Base-by-base conservation (phyloP, 1,140 invertebrate genomes). In the Harpegnathos saltator region DNA sequence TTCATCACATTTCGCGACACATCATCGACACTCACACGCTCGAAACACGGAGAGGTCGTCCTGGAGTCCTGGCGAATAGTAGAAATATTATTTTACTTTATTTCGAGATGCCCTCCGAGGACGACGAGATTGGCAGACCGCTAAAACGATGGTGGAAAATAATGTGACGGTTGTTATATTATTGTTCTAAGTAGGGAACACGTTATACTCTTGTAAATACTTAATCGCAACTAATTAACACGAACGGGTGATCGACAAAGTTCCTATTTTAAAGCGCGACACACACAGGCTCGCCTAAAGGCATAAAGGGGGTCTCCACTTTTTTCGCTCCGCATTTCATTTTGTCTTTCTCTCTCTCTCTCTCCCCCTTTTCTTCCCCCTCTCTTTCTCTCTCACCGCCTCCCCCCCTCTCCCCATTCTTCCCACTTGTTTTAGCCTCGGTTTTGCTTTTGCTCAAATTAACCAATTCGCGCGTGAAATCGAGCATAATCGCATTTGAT, bases 181-280 rank as follows among this genome's bases (percentile, higher is more conserved):
- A 86, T 86, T 89, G 90, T 92, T 88, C 82, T 86, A 89, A 84
- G 89, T 84, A 77, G 74, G 85, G 89, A 77, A 87, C 71, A 77
- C 87, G 89, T 93, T 91, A 87, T 85, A 87, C 38, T 80, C 75
- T 84, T 81, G 74, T 84, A 87, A 52, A 87, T 87, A 84, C 7
- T 80, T 84, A 84, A 87, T 86, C 63, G 72, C 85, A 85, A 85
- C 33, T 83, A 87, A 87, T 72, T 78, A 73, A 89, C 75, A 89
- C 69, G 87, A 91, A 91, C 85, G 89, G 85, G 90, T 93, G 92
- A 94, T 93, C 84, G 84, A 93, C 86, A 92, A 93, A 94, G 93
- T 94, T 94, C 93, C 93, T 94, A 94, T 93, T 92, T 92, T 91
- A 88, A 93, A 44, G 90, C 83, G 85, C 73, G 84, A 83, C n/a